Base-by-base conservation (phyloP, 2,797 vertebrate species). In the Sebastes trivittatus region DNA sequence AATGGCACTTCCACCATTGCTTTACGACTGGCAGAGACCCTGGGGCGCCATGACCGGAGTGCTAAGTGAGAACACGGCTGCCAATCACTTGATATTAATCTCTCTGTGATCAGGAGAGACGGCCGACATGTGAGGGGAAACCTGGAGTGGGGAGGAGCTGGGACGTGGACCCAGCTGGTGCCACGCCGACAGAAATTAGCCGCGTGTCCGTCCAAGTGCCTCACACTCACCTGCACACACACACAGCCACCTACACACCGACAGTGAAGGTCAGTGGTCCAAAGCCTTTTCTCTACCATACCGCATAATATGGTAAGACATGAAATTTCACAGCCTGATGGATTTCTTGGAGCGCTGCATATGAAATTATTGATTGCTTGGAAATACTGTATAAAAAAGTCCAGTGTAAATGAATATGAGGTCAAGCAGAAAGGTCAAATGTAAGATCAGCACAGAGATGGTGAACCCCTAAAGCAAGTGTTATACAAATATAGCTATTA, bases 11-110 rank as follows among this genome's bases (percentile, higher is more conserved):
- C 75, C 60, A 81, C 82, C 84, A 58, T 81, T 85, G 86, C 90
- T 91, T 91, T 92, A 93, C 32, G 81, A 88, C 86, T 77, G 73
- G 74, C 83, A 72, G 80, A 87, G 78, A 81, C 90, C 92, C 92
- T 32, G 66, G 83, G 88, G 90, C 88, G 60, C 69, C 60, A 87
- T 84, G 89, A 88, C 85, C 78, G 77, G 77, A 87, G 87, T 72
- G 82, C 78, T 90, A 81, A 88, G 87, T 81, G 91, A 78, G 85
- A 89, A 91, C 78, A 85, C 59, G 84, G 83, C 85, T 87, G 91
- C 91, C 92, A 93, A 92, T 93, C 88, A 90, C 72, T 87, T 81
- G 85, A 65, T 81, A 92, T 92, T 87, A 88, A 94, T 92, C 91
- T 87, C 62, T 61, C 67, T 71, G 68, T 82, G 87, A 92, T 90